Percentiles rank a stretch among this genome's conserved stretches.
These are phyloP conservation scores for Zosterops pallidus DNA, from an alignment of 2,113 vertebrate genomes.

Conservation along the genomic window DNA sequence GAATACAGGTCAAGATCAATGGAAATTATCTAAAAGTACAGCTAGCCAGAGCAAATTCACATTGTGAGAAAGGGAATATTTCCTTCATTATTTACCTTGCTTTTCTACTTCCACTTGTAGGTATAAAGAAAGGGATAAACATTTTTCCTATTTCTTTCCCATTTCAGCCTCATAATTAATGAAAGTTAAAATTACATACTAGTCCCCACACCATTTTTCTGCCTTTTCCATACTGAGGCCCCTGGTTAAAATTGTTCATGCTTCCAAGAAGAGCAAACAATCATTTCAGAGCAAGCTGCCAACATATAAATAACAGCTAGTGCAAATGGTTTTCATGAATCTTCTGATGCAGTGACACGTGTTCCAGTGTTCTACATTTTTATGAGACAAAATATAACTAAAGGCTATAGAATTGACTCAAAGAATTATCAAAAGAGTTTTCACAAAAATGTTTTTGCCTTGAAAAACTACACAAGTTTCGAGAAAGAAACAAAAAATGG, in stretches of 20 bases:
- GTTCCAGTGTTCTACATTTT: not conserved
- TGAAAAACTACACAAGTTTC: not conserved
- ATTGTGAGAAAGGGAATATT: not conserved
- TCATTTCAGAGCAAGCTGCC: not conserved
- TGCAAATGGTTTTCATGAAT: not conserved
- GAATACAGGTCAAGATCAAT: not conserved
- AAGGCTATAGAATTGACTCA: not conserved
- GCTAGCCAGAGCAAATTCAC: not conserved
- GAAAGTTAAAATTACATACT: not conserved
- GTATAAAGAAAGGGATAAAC: not conserved
- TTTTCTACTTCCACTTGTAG: not conserved
- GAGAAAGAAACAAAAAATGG: constrained; percentile 3
- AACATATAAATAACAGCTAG: not conserved
- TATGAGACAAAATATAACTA: not conserved
- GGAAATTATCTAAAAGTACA: not conserved
- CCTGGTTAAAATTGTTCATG: not conserved
- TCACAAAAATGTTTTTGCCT: not conserved
- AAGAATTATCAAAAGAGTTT: not conserved
- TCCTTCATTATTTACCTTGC: not conserved
- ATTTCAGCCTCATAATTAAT: not conserved
- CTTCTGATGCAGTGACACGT: not conserved
- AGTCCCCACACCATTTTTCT: not conserved
- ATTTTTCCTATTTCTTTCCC: not conserved
- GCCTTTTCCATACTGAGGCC: not conserved
- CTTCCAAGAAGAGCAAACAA: not conserved